Evolutionary conservation across 1,140 invertebrate species (phyloP).

Genomic region (Rhopalosiphum padi): DNA sequence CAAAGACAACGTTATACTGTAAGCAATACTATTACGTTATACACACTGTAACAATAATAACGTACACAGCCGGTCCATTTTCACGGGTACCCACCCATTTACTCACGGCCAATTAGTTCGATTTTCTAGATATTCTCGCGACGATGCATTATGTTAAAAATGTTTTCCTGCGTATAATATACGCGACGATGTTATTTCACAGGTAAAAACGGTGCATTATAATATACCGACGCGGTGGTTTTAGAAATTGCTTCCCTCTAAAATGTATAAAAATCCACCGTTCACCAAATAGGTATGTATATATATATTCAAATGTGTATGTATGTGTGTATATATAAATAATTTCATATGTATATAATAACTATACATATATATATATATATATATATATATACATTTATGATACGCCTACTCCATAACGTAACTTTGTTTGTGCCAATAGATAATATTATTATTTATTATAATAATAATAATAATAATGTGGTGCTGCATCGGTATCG

Average conservation of each 20-base stretch:
- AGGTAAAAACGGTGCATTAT: constrained; percentile 2
- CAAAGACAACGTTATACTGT: too few relatives aligned
- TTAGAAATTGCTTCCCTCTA: neutral
- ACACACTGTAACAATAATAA: neutral
- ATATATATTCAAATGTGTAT: neutral
- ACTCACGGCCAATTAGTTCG: neutral
- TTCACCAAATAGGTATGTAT: neutral
- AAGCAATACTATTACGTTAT: too few relatives aligned
- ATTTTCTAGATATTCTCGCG: neutral
- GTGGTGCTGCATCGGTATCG: neutral
- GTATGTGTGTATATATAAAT: neutral
- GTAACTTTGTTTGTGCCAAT: neutral
- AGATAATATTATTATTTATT: neutral
- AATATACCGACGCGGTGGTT: neutral
- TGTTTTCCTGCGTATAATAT: neutral
- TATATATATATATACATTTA: neutral
- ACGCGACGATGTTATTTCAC: neutral
- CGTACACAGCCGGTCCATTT: neutral
- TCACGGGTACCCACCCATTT: neutral
- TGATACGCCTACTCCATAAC: neutral
- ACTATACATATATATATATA: too few relatives aligned
- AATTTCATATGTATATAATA: neutral
- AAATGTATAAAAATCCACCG: neutral
- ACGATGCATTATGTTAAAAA: neutral
- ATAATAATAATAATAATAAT: neutral